Evolutionary conservation across 2,797 vertebrate species (phyloP).

Genomic region (Muscicapa striata): DNA sequence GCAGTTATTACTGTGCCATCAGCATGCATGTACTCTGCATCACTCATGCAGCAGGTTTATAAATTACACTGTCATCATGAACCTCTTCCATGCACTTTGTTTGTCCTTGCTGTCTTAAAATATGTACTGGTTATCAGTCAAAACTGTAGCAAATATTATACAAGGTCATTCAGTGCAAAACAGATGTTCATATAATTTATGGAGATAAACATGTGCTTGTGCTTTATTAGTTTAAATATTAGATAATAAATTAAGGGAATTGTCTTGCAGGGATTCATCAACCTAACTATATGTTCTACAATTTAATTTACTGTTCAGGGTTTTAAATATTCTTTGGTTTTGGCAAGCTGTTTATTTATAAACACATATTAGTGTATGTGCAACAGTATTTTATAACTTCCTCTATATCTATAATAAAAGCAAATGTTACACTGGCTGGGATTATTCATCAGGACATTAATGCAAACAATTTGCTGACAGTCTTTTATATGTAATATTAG

Average conservation of each 20-base stretch:
- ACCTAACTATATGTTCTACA: background rate
- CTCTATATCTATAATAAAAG: background rate
- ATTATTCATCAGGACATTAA: background rate
- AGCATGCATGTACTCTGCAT: background rate
- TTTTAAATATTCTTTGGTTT: background rate
- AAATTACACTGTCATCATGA: slow-evolving; percentile 47
- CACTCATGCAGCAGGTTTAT: slow-evolving; percentile 28
- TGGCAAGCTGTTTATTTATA: background rate
- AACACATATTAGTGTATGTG: background rate
- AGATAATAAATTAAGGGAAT: slow-evolving; percentile 38
- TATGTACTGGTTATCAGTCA: background rate
- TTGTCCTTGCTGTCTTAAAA: slow-evolving; percentile 51
- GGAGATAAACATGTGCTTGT: background rate
- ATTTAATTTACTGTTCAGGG: background rate
- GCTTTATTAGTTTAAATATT: slow-evolving; percentile 19
- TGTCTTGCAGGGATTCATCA: slow-evolving; percentile 18
- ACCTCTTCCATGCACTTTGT: background rate
- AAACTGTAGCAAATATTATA: slow-evolving; percentile 10
- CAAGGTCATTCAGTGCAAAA: slow-evolving; percentile 38
- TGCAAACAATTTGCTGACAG: background rate
- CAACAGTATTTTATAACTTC: background rate
- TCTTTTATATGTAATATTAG: background rate
- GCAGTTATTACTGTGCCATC: slow-evolving; percentile 5
- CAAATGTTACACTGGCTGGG: background rate
- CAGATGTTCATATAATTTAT: slow-evolving; percentile 53